phyloP scores from a whole-genome alignment of 1,140 invertebrate genomes.

The Rhagoletis pomonella region DNA sequence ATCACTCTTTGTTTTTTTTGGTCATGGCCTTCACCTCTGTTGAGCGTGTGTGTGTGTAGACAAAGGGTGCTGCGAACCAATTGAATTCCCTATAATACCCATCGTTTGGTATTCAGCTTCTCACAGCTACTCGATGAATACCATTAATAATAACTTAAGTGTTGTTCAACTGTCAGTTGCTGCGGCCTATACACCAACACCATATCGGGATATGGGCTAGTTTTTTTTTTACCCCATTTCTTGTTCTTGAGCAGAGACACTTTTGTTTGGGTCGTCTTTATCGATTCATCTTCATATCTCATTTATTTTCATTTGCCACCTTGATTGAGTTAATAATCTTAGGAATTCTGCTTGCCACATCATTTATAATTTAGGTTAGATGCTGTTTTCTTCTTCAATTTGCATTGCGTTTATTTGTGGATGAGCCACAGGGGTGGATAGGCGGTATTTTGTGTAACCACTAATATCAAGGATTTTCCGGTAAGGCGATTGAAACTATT shows the following conservation, averaged over 20 bases:
- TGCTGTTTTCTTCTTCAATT: neutral
- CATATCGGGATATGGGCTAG: neutral
- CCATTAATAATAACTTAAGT: conserved; percentile 42
- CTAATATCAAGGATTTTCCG: neutral
- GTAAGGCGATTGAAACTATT: neutral
- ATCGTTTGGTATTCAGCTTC: neutral
- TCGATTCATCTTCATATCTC: conserved; percentile 51
- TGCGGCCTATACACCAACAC: neutral
- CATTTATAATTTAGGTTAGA: conserved; percentile 5
- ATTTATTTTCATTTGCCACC: conserved; percentile 52
- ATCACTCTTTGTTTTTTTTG: conserved; percentile 21
- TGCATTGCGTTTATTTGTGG: neutral
- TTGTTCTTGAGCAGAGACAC: neutral
- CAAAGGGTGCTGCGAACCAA: neutral
- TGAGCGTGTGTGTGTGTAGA: neutral
- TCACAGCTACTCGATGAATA: neutral
- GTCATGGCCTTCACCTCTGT: neutral
- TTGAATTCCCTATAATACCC: neutral
- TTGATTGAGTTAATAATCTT: conserved; percentile 48
- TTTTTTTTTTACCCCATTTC: neutral
- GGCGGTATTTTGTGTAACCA: neutral
- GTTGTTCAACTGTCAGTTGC: conserved; percentile 16
- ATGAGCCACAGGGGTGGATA: neutral
- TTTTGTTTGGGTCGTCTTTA: neutral
- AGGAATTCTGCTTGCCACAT: neutral